These are phyloP conservation scores for Nixonia krombeini DNA, from an alignment of 1,140 invertebrate species.

Conservation along the genomic window DNA sequence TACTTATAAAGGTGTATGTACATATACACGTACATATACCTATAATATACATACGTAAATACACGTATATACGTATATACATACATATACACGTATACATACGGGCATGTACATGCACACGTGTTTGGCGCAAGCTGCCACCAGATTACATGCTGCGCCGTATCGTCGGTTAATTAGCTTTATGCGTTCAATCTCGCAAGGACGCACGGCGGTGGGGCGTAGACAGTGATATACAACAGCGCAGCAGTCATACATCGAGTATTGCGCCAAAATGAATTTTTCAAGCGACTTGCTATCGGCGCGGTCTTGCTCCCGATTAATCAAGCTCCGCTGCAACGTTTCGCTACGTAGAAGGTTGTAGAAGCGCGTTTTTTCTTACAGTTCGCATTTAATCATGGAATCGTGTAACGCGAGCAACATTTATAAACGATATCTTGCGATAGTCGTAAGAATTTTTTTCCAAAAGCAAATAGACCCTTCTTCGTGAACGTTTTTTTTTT, in stretches of 20 bases:
- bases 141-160: constrained; percentile 56
- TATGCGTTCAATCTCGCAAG: constrained; percentile 63
- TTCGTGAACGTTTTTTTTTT: no score
- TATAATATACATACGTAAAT: no score
- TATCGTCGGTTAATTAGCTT: constrained; percentile 65
- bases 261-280: constrained; percentile 30
- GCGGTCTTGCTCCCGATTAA: neutral
- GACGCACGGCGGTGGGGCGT: constrained; percentile 29
- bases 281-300: constrained; percentile 30
- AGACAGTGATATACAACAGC: constrained; percentile 40
- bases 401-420: no score
- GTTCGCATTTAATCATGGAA: no score
- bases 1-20: no score
- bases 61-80: constrained; percentile 41
- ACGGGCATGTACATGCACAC: constrained; percentile 21
- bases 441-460: no score
- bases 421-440: no score
- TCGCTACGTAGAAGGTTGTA: no score
- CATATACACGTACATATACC: constrained; percentile 27
- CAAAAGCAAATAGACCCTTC: no score
- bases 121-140: constrained; percentile 47
- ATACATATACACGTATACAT: constrained; percentile 25
- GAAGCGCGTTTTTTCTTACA: no score
- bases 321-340: no score
- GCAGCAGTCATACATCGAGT: constrained; percentile 16